Evolutionary conservation across 2,113 vertebrate species (phyloP), one percentile per base, ranked within the genome.

Genomic region (Dicaeum eximium): DNA sequence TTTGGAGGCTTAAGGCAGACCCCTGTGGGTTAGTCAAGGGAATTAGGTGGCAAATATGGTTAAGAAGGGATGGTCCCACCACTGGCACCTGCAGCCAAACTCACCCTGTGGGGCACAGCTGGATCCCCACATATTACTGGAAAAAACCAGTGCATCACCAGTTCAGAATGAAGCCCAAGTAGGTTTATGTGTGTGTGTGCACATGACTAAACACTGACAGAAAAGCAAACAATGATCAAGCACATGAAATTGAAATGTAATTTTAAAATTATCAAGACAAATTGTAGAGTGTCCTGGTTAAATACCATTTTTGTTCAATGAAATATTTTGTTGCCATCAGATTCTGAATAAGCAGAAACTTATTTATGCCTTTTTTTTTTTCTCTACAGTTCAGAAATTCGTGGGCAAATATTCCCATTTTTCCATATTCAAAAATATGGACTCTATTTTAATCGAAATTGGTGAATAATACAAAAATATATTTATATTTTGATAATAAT

Each of bases 51-150:
- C n/a, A 91, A 33, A 69, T 25, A 19, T 1, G 15, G 38, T 33
- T 25, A 14, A 47, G n/a, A 67, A 86, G 13, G 22, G 28, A 37
- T 27, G 42, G 61, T 57, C 31, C n/a, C 72, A 47, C 13, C 57
- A 0, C 5, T 28, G 23, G 38, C 62, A 51, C 82, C 48, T 50
- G 13, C 64, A 70, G 58, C 16, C 38, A 30, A 20, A 51, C 7
- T 71, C 66, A 64, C 16, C 50, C 53, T 9, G 8, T 2, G 24
- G 58, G 10, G 71, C n/a, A 13, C 47, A 47, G 75, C 50, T 54
- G 54, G 33, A 66, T 65, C 21, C 54, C 38, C 30, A 9, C 0
- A 0, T 16, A 2, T 25, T 14, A 16, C 3, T 44, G 22, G 64
- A 40, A 78, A 33, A 78, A 66, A 38, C 3, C 27, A 45, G 11